Conservation (phyloP, 2,113 vertebrate genomes). For the Coryphaenoides rupestris region DNA sequence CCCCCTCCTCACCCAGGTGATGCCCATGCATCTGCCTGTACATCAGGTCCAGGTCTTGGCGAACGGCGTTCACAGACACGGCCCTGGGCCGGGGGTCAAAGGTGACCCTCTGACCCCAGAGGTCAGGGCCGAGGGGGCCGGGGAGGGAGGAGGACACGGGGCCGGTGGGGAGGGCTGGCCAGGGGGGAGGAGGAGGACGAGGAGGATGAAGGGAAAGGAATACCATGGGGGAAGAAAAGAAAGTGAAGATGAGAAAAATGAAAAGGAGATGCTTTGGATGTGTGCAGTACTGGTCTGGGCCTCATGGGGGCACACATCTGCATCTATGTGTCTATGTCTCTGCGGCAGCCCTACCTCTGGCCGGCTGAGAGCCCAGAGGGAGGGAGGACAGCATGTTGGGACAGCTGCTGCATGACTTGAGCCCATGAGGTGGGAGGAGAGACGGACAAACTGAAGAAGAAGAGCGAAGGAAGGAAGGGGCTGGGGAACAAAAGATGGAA, state of each 20-base stretch:
- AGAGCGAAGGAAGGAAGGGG: background rate
- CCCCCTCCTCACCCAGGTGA: constrained; percentile 51
- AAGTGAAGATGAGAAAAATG: background rate
- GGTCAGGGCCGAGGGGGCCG: constrained; percentile 47
- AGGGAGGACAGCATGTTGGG: constrained; percentile 67
- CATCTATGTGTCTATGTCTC: background rate
- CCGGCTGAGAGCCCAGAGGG: constrained; percentile 48
- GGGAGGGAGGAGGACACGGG: constrained; percentile 63
- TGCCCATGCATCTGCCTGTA: constrained; percentile 67
- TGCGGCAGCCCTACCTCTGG: constrained; percentile 47
- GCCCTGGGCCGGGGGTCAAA: constrained; percentile 59
- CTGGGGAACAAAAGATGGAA: constrained; percentile 1
- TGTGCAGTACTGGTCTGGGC: background rate
- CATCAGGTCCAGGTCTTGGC: constrained; percentile 57
- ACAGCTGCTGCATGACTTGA: constrained; percentile 68
- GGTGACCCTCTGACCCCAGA: constrained; percentile 51
- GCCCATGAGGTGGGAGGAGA: constrained; percentile 53
- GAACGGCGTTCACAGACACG: constrained; percentile 58
- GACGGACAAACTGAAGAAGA: constrained; percentile 62
- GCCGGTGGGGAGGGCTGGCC: constrained; percentile 72
- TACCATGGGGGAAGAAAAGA: background rate
- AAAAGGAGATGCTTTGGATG: background rate
- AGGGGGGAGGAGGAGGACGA: constrained; percentile 54
- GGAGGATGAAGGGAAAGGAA: constrained; percentile 1
- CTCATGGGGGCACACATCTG: background rate